These are phyloP conservation scores for Nephrotoma flavescens DNA, from an alignment of 2,888 invertebrate species.

Conservation along the genomic window DNA sequence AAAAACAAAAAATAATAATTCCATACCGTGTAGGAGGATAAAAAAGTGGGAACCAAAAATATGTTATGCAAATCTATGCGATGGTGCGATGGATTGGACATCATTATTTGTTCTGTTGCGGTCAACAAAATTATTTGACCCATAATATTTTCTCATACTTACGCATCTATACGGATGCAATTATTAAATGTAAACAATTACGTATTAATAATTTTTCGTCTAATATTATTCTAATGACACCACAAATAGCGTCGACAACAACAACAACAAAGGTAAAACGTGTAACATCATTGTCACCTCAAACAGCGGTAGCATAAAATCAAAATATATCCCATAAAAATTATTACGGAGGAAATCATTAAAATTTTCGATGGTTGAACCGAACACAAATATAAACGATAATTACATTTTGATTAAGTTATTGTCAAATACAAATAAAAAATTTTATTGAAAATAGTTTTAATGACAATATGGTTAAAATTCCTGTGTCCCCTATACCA, in stretches of 20 bases:
- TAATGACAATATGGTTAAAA: neutral
- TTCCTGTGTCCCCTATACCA: neutral
- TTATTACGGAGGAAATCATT: neutral
- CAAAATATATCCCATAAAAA: neutral
- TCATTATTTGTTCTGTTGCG: neutral
- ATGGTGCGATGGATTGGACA: neutral
- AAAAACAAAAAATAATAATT: neutral
- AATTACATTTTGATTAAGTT: neutral
- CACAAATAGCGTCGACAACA: neutral
- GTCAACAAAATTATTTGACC: neutral
- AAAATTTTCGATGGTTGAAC: neutral
- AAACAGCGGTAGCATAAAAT: neutral
- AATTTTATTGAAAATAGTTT: neutral
- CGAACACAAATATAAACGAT: neutral
- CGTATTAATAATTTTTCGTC: neutral
- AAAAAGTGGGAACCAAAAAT: neutral
- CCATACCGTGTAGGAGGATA: neutral
- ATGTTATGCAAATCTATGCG: neutral
- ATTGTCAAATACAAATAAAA: neutral
- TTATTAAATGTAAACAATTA: neutral
- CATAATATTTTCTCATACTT: neutral
- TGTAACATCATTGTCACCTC: neutral
- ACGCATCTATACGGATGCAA: neutral
- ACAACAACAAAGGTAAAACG: neutral
- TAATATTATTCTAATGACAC: neutral